phyloP scores from a whole-genome alignment of 2,888 invertebrate species.

The Odontothrips loti region DNA sequence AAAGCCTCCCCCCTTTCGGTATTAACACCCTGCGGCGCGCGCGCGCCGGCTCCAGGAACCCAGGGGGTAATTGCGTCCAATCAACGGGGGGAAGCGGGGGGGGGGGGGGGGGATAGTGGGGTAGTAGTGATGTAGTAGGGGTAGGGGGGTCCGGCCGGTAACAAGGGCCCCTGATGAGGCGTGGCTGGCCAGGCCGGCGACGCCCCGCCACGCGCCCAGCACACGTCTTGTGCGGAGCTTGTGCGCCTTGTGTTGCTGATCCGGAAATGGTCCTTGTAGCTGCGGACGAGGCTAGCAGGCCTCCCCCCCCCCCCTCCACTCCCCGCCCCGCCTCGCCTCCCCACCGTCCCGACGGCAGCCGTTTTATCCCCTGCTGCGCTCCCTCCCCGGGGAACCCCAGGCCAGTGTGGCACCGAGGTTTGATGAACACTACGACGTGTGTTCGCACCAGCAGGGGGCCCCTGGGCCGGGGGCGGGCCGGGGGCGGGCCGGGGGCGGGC shows the following conservation, averaged over 20 bases:
- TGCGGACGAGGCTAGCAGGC: not conserved
- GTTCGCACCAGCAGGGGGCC: not conserved
- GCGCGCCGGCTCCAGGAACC: conserved; percentile 15
- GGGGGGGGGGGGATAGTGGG: not conserved
- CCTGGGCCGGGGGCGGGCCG: too few relatives aligned
- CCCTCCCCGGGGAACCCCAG: not conserved
- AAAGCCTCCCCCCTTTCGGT: not conserved
- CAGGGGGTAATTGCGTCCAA: conserved; percentile 19
- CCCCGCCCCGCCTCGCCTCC: not conserved
- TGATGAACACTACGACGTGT: not conserved
- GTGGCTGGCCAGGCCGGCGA: not conserved
- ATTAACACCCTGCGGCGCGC: conserved; percentile 19
- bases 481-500: too few relatives aligned
- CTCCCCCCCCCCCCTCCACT: not conserved
- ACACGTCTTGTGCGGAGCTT: not conserved
- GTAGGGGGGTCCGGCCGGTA: not conserved
- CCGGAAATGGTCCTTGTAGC: conserved; percentile 13
- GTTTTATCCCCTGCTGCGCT: not conserved
- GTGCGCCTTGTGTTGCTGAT: not conserved
- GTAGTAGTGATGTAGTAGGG: not conserved
- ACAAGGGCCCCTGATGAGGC: conserved; percentile 12
- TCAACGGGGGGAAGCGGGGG: not conserved
- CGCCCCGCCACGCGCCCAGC: not conserved
- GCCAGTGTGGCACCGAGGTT: not conserved
- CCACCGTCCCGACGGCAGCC: not conserved